Evolutionary conservation across 2,113 vertebrate genomes (phyloP), one percentile per base, ranked within the genome.

Genomic region (Gymnocephalus cernua): DNA sequence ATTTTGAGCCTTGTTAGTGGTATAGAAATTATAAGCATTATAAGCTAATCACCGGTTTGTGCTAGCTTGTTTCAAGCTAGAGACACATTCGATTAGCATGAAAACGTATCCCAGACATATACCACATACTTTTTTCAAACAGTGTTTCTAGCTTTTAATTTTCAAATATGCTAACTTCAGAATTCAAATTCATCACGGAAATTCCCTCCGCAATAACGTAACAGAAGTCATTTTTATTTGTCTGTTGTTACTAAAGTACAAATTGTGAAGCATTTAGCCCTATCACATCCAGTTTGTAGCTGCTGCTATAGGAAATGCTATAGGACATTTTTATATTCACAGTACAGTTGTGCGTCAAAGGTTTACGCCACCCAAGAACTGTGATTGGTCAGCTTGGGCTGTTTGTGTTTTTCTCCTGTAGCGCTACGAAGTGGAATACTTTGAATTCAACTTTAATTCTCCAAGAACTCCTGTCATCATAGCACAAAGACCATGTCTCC

Each of bases 241-340:
- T 13, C 21, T 48, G 18, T 32, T 61, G 25, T 35, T 45, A 29
- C 18, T 3, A 1, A 35, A 16, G 57, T 35, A 23, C 14, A 74
- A 12, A 61, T 48, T 73, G 56, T 27, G 13, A 48, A 59, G 59
- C 44, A 73, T 51, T 41, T 41, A 56, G 41, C 62, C n/a, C 9
- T 14, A 18, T 47, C 15, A 8, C 14, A 25, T 44, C 14, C 32
- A 16, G 15, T 47, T 25, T 54, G 66, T 16, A 53, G 48, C 6
- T 69, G 5, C 15, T n/a, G 14, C 15, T 27, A 2, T 5, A 25
- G 48, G 27, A 53, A 45, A 68, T 29, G 0, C 19, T 1, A 21
- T 2, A 10, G 13, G 13, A 27, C 32, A n/a, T 23, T 23, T 12
- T 38, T 16, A 23, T 15, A 35, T 35, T 53, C 29, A 19, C 29